phyloP scores from a whole-genome alignment of 2,113 vertebrate genomes.

The Montifringilla adamsi region DNA sequence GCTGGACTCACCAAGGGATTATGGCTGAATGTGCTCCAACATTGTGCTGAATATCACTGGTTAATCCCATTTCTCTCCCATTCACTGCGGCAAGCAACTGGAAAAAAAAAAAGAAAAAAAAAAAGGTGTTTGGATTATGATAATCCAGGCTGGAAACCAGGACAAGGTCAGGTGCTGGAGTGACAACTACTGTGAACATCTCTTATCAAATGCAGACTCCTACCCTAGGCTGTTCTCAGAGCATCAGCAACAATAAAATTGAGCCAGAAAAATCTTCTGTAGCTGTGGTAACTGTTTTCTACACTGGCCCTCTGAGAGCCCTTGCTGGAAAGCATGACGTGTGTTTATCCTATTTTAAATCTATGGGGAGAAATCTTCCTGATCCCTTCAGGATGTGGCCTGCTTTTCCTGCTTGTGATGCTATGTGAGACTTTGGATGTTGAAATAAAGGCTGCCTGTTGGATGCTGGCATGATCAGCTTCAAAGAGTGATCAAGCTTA shows the following conservation, averaged over 20 bases:
- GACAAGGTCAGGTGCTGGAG: background rate
- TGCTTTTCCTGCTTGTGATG: background rate
- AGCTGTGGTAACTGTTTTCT: background rate
- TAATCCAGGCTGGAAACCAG: background rate
- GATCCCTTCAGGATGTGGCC: background rate
- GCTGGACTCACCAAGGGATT: accelerated
- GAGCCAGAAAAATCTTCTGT: background rate
- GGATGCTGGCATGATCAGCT: background rate
- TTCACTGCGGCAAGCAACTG: background rate
- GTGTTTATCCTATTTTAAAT: background rate
- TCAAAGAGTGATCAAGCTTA: background rate
- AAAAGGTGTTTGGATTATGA: background rate
- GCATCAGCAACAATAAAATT: background rate
- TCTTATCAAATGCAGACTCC: background rate
- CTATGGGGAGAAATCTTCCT: background rate
- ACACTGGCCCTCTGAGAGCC: background rate
- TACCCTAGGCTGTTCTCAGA: background rate
- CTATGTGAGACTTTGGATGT: background rate
- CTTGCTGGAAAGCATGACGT: background rate
- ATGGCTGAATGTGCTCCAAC: background rate
- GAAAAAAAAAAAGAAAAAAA: background rate
- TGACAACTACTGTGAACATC: background rate
- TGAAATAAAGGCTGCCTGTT: background rate
- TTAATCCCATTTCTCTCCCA: background rate
- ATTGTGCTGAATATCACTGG: background rate